These are phyloP conservation scores for Drosophila paranaensis DNA, from an alignment of 2,888 invertebrate species.

Conservation along the genomic window DNA sequence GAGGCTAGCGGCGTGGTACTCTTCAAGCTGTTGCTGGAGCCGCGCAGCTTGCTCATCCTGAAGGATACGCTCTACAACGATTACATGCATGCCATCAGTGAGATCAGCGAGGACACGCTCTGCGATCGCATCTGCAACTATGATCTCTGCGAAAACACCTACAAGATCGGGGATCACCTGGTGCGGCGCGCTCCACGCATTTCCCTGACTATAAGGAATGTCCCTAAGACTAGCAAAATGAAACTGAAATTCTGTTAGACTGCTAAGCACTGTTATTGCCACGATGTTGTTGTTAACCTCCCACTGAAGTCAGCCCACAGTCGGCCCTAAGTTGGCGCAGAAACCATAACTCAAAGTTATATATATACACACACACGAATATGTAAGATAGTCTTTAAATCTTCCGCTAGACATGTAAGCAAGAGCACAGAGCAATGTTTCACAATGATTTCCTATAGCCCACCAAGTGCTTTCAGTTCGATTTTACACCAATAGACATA, in stretches of 20 bases:
- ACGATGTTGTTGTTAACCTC: constrained; percentile 12
- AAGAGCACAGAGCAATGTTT: constrained; percentile 36
- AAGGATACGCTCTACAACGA: constrained; percentile 92
- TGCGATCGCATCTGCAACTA: constrained; percentile 88
- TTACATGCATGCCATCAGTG: constrained; percentile 95
- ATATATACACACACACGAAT: neutral
- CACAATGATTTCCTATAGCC: constrained; percentile 41
- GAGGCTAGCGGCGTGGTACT: constrained; percentile 79
- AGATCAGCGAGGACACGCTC: constrained; percentile 88
- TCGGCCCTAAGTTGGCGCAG: constrained; percentile 18
- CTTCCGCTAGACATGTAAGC: constrained; percentile 72
- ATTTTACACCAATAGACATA: constrained; percentile 26
- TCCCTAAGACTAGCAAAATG: constrained; percentile 93
- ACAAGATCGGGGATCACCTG: constrained; percentile 86
- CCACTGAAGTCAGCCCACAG: constrained; percentile 60
- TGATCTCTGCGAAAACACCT: constrained; percentile 87
- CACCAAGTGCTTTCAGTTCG: constrained; percentile 73
- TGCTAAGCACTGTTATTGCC: constrained; percentile 16
- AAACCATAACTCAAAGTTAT: constrained; percentile 18
- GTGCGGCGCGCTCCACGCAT: constrained; percentile 91
- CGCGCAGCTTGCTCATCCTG: constrained; percentile 94
- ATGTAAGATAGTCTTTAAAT: constrained; percentile 25
- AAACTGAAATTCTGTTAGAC: constrained; percentile 87
- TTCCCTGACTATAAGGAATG: constrained; percentile 96
- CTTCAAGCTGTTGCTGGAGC: constrained; percentile 93